Percentiles rank a stretch among this genome's conserved stretches.
These are phyloP conservation scores for Meloe dianella DNA, from an alignment of 2,888 invertebrate species.

Conservation along the genomic window DNA sequence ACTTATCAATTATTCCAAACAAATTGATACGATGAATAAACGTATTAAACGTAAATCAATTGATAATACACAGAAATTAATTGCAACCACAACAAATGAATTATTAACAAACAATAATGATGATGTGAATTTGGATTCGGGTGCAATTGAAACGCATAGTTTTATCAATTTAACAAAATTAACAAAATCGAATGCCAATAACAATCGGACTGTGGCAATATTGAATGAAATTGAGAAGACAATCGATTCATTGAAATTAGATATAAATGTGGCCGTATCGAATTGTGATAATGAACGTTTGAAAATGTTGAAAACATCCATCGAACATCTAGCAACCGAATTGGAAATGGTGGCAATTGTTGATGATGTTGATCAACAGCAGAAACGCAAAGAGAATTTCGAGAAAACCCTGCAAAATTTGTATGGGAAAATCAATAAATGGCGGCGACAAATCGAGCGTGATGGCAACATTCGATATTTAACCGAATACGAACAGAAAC, in stretches of 20 bases:
- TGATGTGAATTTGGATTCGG: background rate
- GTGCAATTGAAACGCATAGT: slow-evolving; percentile 2
- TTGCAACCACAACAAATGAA: slow-evolving; percentile 39
- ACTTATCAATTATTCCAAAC: slow-evolving; percentile 35
- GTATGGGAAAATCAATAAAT: slow-evolving; percentile 37
- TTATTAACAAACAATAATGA: slow-evolving; percentile 27
- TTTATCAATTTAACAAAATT: slow-evolving; percentile 4
- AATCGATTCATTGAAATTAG: slow-evolving; percentile 35
- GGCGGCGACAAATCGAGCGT: slow-evolving; percentile 36
- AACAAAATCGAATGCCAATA: background rate
- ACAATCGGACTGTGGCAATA: slow-evolving; percentile 20
- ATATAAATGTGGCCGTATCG: slow-evolving; percentile 37
- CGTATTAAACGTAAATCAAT: slow-evolving; percentile 37
- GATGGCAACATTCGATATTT: slow-evolving; percentile 34
- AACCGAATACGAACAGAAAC: slow-evolving; percentile 21
- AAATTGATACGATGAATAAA: slow-evolving; percentile 35
- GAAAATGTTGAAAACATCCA: slow-evolving; percentile 36
- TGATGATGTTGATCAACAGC: slow-evolving; percentile 31
- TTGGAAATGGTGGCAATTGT: slow-evolving; percentile 39
- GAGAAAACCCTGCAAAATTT: slow-evolving; percentile 28
- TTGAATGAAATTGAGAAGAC: slow-evolving; percentile 41
- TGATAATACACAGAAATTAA: slow-evolving; percentile 36
- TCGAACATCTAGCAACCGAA: slow-evolving; percentile 39
- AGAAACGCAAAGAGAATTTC: slow-evolving; percentile 36
- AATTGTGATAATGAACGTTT: slow-evolving; percentile 40